A percentile compares a stretch with the other conserved stretches of the same genome.
These are phyloP conservation scores for Electrona antarctica DNA, from an alignment of 2,113 vertebrate species.

Conservation along the genomic window DNA sequence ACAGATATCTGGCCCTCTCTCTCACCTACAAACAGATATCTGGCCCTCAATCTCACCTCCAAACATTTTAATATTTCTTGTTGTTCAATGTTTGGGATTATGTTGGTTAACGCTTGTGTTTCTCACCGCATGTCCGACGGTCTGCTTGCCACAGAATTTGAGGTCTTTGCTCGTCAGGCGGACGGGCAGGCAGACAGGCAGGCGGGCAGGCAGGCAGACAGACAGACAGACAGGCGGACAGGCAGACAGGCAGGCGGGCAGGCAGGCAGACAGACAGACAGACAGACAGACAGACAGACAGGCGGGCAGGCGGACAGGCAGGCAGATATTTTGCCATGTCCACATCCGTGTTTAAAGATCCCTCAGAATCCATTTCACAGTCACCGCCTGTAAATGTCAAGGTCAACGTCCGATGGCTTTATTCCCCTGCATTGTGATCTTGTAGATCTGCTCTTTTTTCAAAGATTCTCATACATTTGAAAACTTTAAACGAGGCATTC, in stretches of 20 bases:
- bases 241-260: slow-evolving; percentile 21
- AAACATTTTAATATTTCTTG: too few species aligned
- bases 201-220: not conserved
- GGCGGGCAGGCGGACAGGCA: slow-evolving; percentile 33
- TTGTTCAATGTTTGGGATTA: too few species aligned
- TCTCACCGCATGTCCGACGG: too few species aligned
- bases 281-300: not conserved
- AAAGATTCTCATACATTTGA: too few species aligned
- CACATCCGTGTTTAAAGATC: slow-evolving; percentile 5
- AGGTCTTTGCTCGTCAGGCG: too few species aligned
- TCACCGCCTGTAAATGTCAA: slow-evolving; percentile 19
- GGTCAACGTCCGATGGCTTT: not conserved
- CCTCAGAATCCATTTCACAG: not conserved
- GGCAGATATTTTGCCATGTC: slow-evolving; percentile 29
- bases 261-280: slow-evolving; percentile 15
- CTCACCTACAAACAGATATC: too few species aligned
- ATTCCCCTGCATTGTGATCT: not conserved
- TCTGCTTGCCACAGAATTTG: too few species aligned
- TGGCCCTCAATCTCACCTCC: too few species aligned
- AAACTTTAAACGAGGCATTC: too few species aligned
- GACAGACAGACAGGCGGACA: slow-evolving; percentile 13
- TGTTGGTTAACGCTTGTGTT: too few species aligned
- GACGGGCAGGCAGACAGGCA: slow-evolving; percentile 20
- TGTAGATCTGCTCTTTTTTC: too few species aligned
- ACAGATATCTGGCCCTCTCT: too few species aligned